Evolutionary conservation across 2,888 invertebrate species (phyloP).

Genomic region (Heliconius erato): DNA sequence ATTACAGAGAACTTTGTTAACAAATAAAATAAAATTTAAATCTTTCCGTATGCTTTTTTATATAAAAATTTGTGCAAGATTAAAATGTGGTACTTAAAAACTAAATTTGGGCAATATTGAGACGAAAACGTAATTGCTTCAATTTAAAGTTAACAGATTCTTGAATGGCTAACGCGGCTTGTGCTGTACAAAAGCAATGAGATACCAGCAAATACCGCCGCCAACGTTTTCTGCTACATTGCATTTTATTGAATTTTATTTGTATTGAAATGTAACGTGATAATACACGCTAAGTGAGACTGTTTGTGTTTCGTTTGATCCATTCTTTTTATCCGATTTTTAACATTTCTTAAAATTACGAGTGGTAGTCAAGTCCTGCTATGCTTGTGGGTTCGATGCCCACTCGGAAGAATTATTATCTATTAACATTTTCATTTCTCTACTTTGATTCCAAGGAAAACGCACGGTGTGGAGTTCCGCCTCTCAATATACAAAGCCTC

Average conservation of each 20-base stretch:
- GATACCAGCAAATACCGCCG: slow-evolving; percentile 63
- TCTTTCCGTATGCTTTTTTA: too few relatives aligned
- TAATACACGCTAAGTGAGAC: slow-evolving; percentile 56
- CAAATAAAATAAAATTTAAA: too few relatives aligned
- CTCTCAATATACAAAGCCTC: too few relatives aligned
- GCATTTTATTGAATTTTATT: slow-evolving; percentile 37
- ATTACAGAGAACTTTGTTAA: too few relatives aligned
- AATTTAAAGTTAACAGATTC: slow-evolving; percentile 45
- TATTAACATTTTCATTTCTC: too few relatives aligned
- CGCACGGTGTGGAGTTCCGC: too few relatives aligned
- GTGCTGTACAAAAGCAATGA: slow-evolving; percentile 60
- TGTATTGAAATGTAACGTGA: slow-evolving; percentile 63
- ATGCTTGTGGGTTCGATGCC: too few relatives aligned
- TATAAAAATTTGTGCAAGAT: too few relatives aligned
- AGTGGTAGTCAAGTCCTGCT: too few relatives aligned
- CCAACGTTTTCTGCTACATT: slow-evolving; percentile 64
- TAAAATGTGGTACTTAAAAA: background rate
- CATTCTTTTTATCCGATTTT: background rate
- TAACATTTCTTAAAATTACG: too few relatives aligned
- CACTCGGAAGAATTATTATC: too few relatives aligned
- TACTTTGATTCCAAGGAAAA: too few relatives aligned
- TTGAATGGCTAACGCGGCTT: slow-evolving; percentile 59
- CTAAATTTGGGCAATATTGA: background rate
- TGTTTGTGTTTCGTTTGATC: slow-evolving; percentile 45
- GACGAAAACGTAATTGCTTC: background rate